Conservation (phyloP, 1,140 invertebrate genomes). For the Berghia stephanieae region DNA sequence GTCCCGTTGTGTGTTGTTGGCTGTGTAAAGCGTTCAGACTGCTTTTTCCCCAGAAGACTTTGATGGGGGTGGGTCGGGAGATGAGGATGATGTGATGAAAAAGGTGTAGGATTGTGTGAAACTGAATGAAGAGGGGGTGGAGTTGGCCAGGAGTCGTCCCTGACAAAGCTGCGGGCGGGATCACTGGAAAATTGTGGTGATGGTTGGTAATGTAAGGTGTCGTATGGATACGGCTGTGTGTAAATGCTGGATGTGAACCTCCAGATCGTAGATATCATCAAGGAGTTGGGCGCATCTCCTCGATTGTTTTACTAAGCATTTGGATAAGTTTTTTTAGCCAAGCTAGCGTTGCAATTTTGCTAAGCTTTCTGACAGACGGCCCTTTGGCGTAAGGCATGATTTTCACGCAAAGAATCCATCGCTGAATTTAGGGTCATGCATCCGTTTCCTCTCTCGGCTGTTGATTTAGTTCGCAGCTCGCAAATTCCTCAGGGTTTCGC, state of each 20-base stretch:
- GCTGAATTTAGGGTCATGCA: conserved; percentile 64
- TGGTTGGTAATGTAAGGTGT: no score
- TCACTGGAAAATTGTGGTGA: background rate
- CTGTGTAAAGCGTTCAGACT: no score
- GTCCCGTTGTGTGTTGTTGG: no score
- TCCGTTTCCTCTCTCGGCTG: conserved; percentile 54
- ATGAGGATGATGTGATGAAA: no score
- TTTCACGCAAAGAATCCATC: conserved; percentile 55
- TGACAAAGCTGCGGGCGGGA: background rate
- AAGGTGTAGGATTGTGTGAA: no score
- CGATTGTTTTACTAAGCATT: conserved; percentile 77
- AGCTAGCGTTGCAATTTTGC: conserved; percentile 96
- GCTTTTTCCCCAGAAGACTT: no score
- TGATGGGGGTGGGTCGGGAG: no score
- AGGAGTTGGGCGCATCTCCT: conserved; percentile 48
- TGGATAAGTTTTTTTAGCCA: conserved; percentile 98
- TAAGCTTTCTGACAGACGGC: conserved; percentile 94
- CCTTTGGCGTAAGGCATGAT: conserved; percentile 77
- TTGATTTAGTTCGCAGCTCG: conserved; percentile 45
- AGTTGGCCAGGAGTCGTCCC: background rate
- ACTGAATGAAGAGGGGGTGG: background rate
- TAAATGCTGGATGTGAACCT: background rate
- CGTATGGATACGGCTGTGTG: no score
- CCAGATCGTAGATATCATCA: conserved; percentile 36
- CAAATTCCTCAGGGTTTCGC: no score